Percentiles rank a stretch among this genome's conserved stretches.
These are phyloP conservation scores for Adineta ricciae DNA, from an alignment of 2,888 invertebrate genomes.

Conservation along the genomic window DNA sequence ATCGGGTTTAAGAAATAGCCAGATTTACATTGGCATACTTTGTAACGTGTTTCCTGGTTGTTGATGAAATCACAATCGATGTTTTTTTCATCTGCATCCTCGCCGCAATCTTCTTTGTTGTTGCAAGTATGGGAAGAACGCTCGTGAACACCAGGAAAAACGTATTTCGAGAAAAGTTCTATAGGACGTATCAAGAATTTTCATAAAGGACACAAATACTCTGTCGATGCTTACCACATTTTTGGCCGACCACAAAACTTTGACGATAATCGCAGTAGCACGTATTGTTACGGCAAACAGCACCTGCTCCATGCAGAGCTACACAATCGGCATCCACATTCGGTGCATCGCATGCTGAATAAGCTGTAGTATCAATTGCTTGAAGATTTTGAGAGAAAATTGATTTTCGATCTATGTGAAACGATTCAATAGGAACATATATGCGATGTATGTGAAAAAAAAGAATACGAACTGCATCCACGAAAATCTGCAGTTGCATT, in stretches of 20 bases:
- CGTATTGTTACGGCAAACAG: not conserved
- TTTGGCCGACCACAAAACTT: not conserved
- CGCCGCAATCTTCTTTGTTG: not conserved
- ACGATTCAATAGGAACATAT: not conserved
- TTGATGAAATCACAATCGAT: not conserved
- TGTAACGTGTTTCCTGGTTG: not conserved
- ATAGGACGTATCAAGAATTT: not conserved
- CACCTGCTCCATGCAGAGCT: not conserved
- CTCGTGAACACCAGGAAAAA: not conserved
- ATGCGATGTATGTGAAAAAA: not conserved
- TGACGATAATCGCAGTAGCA: not conserved
- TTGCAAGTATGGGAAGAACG: not conserved
- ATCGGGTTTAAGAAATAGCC: not conserved
- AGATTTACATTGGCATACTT: not conserved
- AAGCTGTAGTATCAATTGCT: not conserved
- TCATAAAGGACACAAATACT: not conserved
- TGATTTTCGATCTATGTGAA: not conserved
- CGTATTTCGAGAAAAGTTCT: not conserved
- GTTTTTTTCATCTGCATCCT: not conserved
- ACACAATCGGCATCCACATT: not conserved
- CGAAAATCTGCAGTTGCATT: not conserved
- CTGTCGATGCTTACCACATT: not conserved
- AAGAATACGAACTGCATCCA: not conserved
- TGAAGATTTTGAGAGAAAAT: not conserved
- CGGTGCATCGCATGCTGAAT: not conserved